Conservation (phyloP, 2,113 vertebrate genomes). For the Eulemur macaco region DNA sequence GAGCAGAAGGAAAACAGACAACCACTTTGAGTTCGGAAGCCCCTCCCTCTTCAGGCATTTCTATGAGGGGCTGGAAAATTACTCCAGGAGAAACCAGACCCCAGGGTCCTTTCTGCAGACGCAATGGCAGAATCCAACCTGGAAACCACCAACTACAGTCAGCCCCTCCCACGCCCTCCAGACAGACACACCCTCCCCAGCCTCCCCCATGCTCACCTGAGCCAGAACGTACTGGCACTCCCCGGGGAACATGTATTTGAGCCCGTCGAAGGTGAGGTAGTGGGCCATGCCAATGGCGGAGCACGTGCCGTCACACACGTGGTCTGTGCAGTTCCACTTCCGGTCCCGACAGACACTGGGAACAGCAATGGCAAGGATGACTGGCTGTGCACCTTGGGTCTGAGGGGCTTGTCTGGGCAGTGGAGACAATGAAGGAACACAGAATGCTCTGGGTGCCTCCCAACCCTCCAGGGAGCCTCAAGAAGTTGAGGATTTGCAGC, state of each 20-base stretch:
- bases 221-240: conserved; percentile 95
- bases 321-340: conserved; percentile 93
- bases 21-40: neutral
- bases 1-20: neutral
- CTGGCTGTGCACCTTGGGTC: rapidly evolving
- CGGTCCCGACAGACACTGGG: conserved; percentile 90
- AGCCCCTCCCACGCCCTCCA: rapidly evolving
- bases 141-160: too few species aligned
- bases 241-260: conserved; percentile 93
- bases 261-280: conserved; percentile 95
- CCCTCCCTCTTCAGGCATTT: neutral
- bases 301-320: conserved; percentile 90
- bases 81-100: neutral
- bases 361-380: neutral
- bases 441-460: neutral
- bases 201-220: conserved; percentile 87
- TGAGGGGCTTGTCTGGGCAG: neutral
- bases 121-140: neutral
- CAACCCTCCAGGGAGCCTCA: neutral
- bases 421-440: rapidly evolving
- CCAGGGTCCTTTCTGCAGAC: neutral
- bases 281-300: conserved; percentile 90
- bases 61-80: neutral
- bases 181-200: neutral
- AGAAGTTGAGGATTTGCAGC: neutral